Conservation (phyloP, 2,797 vertebrate species). For the Eleutherodactylus coqui region DNA sequence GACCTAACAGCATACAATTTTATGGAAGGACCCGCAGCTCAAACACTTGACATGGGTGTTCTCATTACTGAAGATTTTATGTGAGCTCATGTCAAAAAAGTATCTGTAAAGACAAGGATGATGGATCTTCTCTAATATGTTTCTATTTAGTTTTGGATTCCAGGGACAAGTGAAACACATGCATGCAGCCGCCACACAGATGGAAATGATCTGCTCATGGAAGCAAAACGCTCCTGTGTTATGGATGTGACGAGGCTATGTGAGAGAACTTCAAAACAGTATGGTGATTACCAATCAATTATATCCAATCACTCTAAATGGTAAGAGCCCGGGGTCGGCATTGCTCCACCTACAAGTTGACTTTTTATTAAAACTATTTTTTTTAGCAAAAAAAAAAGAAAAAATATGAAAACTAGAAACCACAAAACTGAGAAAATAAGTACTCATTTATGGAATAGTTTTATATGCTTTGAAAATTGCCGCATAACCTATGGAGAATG, state of each 20-base stretch:
- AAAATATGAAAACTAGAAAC: no score
- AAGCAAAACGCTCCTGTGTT: background rate
- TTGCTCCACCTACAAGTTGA: background rate
- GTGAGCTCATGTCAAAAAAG: conserved; percentile 37
- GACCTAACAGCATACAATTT: conserved; percentile 1
- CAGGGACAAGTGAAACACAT: conserved; percentile 53
- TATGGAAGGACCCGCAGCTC: conserved; percentile 9
- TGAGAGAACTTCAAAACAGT: background rate
- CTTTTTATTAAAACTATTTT: background rate
- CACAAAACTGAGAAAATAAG: background rate
- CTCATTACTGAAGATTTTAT: conserved; percentile 32
- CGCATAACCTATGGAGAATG: background rate
- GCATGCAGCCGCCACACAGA: conserved; percentile 51
- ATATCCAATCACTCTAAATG: background rate
- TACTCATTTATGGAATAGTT: background rate
- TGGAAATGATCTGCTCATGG: conserved; percentile 52
- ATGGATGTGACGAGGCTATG: background rate
- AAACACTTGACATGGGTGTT: conserved; percentile 30
- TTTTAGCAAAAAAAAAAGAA: no score
- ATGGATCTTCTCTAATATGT: conserved; percentile 49
- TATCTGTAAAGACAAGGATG: conserved; percentile 34
- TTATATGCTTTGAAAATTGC: background rate
- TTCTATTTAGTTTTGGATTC: conserved; percentile 61
- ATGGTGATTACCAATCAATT: background rate
- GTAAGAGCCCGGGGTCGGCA: background rate